Conservation (phyloP, 1,140 invertebrate species). For the Mesaphorura yosii region DNA sequence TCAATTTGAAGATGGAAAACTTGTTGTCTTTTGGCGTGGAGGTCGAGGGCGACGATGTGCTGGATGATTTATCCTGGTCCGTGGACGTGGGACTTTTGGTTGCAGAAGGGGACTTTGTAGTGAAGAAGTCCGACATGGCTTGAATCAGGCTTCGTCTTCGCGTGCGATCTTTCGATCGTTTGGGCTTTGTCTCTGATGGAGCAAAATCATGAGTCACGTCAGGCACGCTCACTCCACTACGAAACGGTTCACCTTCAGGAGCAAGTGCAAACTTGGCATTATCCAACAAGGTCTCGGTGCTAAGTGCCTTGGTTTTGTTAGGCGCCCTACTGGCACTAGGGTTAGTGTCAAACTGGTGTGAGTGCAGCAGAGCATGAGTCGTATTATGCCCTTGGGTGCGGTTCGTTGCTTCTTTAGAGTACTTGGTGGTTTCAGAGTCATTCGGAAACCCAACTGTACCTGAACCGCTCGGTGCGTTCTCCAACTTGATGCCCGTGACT, state of each 20-base stretch:
- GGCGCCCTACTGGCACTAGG: not conserved
- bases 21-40: conserved; percentile 33
- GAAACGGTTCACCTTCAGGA: no score
- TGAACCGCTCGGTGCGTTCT: not conserved
- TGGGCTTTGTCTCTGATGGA: conserved; percentile 22
- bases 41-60: conserved; percentile 33
- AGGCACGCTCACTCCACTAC: conserved; percentile 18
- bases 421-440: no score
- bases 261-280: not conserved
- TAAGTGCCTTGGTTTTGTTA: conserved; percentile 24
- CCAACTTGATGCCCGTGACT: not conserved
- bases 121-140: conserved; percentile 66
- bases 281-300: conserved; percentile 24
- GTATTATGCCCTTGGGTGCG: not conserved
- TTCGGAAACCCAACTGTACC: not conserved
- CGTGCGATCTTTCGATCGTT: conserved; percentile 47
- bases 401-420: not conserved
- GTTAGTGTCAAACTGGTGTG: not conserved
- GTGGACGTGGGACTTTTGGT: not conserved
- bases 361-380: not conserved
- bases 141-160: conserved; percentile 70
- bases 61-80: not conserved
- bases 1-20: conserved; percentile 29
- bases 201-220: conserved; percentile 9
- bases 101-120: conserved; percentile 9